Evolutionary conservation across 1,140 invertebrate genomes (phyloP).

Genomic region (Rhagoletis zephyria): DNA sequence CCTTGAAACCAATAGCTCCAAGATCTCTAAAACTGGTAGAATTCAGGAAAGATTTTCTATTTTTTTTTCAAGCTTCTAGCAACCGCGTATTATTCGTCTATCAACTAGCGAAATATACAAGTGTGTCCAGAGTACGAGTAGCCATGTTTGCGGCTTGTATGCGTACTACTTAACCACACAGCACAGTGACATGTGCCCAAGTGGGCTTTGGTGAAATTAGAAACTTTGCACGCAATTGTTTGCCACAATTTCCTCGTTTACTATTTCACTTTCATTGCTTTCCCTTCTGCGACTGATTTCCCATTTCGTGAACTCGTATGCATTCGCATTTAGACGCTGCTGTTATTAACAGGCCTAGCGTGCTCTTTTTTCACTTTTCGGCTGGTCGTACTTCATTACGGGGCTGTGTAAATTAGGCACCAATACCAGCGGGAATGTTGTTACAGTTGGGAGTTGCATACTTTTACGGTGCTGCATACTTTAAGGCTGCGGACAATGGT

Average conservation of each 20-base stretch:
- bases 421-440: not conserved
- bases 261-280: not conserved
- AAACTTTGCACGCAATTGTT: not conserved
- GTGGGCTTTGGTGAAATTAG: conserved; percentile 1
- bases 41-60: no score
- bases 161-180: not conserved
- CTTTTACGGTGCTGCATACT: not conserved
- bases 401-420: not conserved
- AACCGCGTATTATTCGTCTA: no score
- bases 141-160: not conserved
- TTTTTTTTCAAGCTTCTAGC: no score
- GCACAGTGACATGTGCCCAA: not conserved
- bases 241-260: conserved; percentile 8
- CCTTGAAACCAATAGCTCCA: no score
- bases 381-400: not conserved
- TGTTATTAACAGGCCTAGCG: not conserved
- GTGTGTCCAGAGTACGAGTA: no score
- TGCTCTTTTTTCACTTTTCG: not conserved
- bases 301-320: not conserved
- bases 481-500: not conserved
- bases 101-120: no score
- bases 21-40: no score
- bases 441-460: not conserved
- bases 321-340: not conserved
- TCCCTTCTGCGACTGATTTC: not conserved